These are phyloP conservation scores for Aphaenogaster rudis DNA, from an alignment of 1,140 invertebrate genomes.

Conservation along the genomic window DNA sequence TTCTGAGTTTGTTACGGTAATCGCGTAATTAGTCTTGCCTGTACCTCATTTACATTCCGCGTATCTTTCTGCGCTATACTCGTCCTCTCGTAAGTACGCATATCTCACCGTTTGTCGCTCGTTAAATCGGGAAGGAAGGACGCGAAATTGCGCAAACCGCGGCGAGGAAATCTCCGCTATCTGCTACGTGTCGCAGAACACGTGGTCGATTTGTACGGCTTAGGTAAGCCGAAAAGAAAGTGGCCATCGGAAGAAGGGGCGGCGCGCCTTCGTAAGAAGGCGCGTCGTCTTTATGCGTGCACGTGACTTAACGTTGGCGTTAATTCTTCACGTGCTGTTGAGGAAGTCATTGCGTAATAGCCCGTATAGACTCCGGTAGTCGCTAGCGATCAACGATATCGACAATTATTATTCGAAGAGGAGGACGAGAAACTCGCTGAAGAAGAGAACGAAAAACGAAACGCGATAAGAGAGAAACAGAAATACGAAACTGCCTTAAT, in stretches of 20 bases:
- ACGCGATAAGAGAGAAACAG: neutral
- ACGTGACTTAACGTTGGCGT: conserved; percentile 74
- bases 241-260: conserved; percentile 77
- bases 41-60: conserved; percentile 31
- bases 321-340: conserved; percentile 75
- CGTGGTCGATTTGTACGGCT: conserved; percentile 76
- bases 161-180: conserved; percentile 43
- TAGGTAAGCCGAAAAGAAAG: conserved; percentile 82
- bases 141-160: conserved; percentile 56
- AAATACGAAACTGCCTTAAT: neutral
- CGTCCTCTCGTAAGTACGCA: neutral
- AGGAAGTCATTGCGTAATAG: conserved; percentile 74
- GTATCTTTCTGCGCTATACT: neutral
- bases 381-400: neutral
- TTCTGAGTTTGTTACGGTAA: neutral
- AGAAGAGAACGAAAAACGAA: too few relatives aligned
- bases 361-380: conserved; percentile 69
- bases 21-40: conserved; percentile 11
- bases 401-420: neutral
- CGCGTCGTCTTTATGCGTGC: conserved; percentile 59
- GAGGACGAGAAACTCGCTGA: neutral
- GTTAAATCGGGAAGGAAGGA: conserved; percentile 48
- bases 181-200: conserved; percentile 77
- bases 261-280: conserved; percentile 73
- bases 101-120: conserved; percentile 4